Base-by-base conservation (phyloP, 1,140 invertebrate genomes). In the Platorchestia sp. region DNA sequence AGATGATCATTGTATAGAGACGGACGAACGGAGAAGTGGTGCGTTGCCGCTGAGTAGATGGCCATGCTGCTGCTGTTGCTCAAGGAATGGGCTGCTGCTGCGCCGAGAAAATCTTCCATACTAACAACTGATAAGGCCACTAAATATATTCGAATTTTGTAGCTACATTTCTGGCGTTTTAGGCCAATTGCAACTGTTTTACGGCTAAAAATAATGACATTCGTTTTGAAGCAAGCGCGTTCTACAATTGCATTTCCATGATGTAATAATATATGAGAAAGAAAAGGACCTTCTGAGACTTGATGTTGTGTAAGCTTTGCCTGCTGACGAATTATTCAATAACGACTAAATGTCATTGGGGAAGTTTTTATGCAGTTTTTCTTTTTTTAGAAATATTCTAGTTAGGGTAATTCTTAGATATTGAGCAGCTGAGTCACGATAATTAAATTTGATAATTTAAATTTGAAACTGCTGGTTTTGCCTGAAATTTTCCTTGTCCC, bases 1-100 rank as follows among this genome's bases (percentile, higher is more conserved):
- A 93, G 91, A 93, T 93, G 91, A 93, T 93, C 91, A 93, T 93
- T 93, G 91, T 93, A 45, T 93, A 45, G 91, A 93, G 91, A 93
- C 43, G 45, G 45, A 93, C 87, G 87, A 45, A 90, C 91, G 43
- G 44, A 93, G 91, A 93, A 93, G 91, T 93, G 91, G 43, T 45
- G 91, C 44, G 87, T 90, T 75, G 59, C 59, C 59, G 41, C 87
- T 89, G 87, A 89, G 87, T 89, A 44, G 87, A 89, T 89, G 87
- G 87, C 87, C 43, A 44, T 89, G 43, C 87, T 42, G 43, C 86
- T 86, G 36, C 36, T 86, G 41, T 41, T 42, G 43, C 87, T 89
- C 87, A 89, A 89, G 41, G 87, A 44, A 89, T 89, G 41, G 87
- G 10, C 27, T 41, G 87, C 10, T 89, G 27, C 41, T 89, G n/a